Evolutionary conservation across 2,888 invertebrate genomes (phyloP), one percentile per base, ranked within the genome.

Genomic region (Pachycephus smyrnensis): DNA sequence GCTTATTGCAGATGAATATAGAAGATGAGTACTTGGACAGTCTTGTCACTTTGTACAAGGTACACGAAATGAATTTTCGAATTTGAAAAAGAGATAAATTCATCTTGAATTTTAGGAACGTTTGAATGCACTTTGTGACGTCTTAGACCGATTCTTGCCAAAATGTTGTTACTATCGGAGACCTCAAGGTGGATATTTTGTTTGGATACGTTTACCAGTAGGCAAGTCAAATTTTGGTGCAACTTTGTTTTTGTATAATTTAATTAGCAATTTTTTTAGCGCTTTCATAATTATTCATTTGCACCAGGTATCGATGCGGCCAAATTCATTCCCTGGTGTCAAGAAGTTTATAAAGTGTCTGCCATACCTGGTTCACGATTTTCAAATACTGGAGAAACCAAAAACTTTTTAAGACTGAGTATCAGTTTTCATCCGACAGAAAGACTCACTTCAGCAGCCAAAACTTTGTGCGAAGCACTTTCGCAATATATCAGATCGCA

Each of bases 181-280:
- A 73, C 93, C 94, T 6, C 81, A 86, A 81, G 95, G 95, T 2
- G 95, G 95, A 12, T 95, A 94, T 84, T 95, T 94, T 81, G 88
- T 94, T 73, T 95, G 94, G 94, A 88, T 95, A 75, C 88, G 90
- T 80, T 88, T 94, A 73, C 94, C 94, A 0, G 82, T 87, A 81
- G 88, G 90, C 89, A 84, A 40, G 40, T 4, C 15, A 23, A 23
- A 6, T 33, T 37, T 36, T 23, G 33, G 11, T 15, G 1, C 0
- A 30, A 69, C 69, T 11, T 11, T 35, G 12, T 37, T 33, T 32
- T 15, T 32, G 4, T 23, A 11, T 12, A n/a, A n/a, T 55, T 69
- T 68, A 73, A 23, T 33, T 35, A n/a, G 3, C n/a, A 37, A 76
- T 73, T 69, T 11, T 11, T 15, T 15, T 40, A 4, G 15, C 40